phyloP scores from a whole-genome alignment of 1,140 invertebrate species.

The Pararge aegeria region DNA sequence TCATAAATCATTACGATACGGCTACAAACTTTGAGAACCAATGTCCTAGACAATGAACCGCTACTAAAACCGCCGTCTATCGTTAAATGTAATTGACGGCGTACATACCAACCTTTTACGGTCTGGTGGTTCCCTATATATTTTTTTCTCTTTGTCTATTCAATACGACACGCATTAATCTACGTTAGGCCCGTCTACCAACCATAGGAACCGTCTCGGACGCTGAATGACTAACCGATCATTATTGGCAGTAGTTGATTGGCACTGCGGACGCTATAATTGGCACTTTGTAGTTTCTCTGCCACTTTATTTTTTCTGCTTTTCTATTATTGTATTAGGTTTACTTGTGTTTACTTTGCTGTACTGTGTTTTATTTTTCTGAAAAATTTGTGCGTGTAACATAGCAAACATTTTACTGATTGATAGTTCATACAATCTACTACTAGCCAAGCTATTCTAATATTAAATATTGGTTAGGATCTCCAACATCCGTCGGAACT shows the following conservation, averaged over 20 bases:
- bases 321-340: neutral
- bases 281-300: constrained; percentile 5
- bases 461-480: no score
- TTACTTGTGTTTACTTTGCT: neutral
- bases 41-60: constrained; percentile 60
- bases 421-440: no score
- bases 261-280: constrained; percentile 15
- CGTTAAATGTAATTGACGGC: constrained; percentile 55
- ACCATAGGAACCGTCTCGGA: constrained; percentile 23
- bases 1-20: neutral
- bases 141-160: constrained; percentile 39
- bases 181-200: constrained; percentile 22
- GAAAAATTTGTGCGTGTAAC: neutral
- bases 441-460: no score
- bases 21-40: constrained; percentile 1
- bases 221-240: constrained; percentile 23
- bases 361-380: neutral
- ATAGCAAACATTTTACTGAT: no score
- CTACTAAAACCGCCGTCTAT: constrained; percentile 56
- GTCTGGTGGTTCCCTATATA: constrained; percentile 48
- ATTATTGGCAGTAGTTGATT: constrained; percentile 21
- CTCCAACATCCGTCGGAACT: no score
- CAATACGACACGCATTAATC: constrained; percentile 37
- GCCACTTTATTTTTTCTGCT: constrained; percentile 4
- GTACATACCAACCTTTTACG: constrained; percentile 52